phyloP scores from a whole-genome alignment of 2,888 invertebrate species.

The Leptinotarsa rubiginosa region DNA sequence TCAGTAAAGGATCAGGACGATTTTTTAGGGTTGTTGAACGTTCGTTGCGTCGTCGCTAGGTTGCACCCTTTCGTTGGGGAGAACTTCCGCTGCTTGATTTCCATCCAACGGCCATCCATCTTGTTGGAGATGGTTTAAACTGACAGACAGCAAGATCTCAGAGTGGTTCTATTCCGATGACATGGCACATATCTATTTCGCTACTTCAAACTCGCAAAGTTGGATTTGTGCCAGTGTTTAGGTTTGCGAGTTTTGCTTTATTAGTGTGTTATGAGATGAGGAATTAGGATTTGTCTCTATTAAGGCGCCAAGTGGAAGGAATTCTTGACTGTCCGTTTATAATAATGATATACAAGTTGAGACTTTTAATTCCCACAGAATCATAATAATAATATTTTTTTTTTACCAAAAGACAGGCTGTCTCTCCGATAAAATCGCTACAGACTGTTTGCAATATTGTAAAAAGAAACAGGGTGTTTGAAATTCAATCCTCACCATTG shows the following conservation, averaged over 20 bases:
- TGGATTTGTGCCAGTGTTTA: slow-evolving; percentile 32
- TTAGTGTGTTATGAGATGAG: neutral
- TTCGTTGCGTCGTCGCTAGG: slow-evolving; percentile 43
- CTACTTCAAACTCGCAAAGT: slow-evolving; percentile 50
- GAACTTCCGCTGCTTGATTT: slow-evolving; percentile 70
- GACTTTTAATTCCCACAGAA: no score
- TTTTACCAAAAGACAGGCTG: no score
- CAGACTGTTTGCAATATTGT: no score
- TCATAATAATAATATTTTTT: no score
- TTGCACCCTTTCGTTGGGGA: slow-evolving; percentile 58
- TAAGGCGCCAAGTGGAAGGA: neutral
- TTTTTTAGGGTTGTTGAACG: slow-evolving; percentile 47
- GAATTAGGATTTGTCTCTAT: neutral
- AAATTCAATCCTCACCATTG: no score
- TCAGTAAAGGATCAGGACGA: slow-evolving; percentile 44
- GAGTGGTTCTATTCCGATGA: slow-evolving; percentile 64
- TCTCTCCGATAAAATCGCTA: no score
- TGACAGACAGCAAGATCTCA: slow-evolving; percentile 67
- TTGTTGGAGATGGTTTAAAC: slow-evolving; percentile 71
- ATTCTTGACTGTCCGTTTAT: neutral
- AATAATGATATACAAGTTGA: no score
- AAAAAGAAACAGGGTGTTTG: no score
- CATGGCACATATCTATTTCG: slow-evolving; percentile 64
- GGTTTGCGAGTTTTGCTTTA: slow-evolving; percentile 14
- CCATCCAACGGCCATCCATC: slow-evolving; percentile 75